Percentiles rank a stretch among this genome's conserved stretches.
Evolutionary conservation across 2,888 invertebrate genomes (phyloP).

Genomic region (Lamellibrachia satsuma): DNA sequence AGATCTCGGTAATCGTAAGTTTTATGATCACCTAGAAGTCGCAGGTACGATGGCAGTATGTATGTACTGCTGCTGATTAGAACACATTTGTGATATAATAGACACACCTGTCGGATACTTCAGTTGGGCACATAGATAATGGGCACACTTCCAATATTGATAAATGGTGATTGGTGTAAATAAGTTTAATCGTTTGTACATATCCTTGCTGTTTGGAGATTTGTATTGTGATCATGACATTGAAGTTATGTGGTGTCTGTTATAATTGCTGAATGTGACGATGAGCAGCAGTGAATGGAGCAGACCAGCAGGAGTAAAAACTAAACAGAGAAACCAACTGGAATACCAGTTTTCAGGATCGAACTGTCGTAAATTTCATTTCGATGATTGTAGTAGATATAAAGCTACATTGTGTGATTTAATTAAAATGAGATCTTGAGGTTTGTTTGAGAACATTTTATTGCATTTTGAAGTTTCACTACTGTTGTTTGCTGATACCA

Average conservation of each 20-base stretch:
- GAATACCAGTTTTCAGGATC: neutral
- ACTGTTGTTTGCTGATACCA: neutral
- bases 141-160: neutral
- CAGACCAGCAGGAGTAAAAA: neutral
- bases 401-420: neutral
- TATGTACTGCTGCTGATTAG: neutral
- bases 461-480: neutral
- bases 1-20: neutral
- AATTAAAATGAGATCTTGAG: neutral
- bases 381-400: no score
- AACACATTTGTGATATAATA: neutral
- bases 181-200: neutral
- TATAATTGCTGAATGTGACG: neutral
- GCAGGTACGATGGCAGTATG: neutral
- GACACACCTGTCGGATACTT: neutral
- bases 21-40: neutral
- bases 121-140: neutral
- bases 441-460: neutral
- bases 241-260: neutral
- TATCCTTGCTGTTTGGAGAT: neutral
- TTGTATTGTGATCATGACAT: constrained; percentile 1
- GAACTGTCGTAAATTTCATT: neutral
- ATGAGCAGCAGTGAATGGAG: neutral
- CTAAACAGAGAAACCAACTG: neutral
- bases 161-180: neutral